Percentiles rank a stretch among this genome's conserved stretches.
phyloP scores from a whole-genome alignment of 2,888 invertebrate genomes.

The Lasioglossum villosulum region DNA sequence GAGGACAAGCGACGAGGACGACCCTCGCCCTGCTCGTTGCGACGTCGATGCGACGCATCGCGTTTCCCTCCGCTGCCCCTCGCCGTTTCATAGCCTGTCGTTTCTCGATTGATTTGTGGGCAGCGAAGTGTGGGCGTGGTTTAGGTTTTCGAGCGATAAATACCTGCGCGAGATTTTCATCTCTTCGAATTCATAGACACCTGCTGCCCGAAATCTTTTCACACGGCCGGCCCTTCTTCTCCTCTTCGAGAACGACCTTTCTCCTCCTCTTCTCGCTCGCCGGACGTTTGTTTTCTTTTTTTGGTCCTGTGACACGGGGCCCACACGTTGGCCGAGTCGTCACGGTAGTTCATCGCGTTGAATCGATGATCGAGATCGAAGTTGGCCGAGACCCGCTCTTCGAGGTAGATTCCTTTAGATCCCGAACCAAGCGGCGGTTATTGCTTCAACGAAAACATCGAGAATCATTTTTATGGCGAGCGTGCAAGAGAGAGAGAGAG shows the following conservation, averaged over 20 bases:
- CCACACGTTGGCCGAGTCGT: constrained; percentile 4
- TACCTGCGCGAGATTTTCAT: constrained; percentile 74
- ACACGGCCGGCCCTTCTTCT: constrained; percentile 60
- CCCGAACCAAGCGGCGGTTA: constrained; percentile 45
- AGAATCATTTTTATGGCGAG: constrained; percentile 40
- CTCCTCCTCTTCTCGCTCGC: not conserved
- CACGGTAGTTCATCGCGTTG: constrained; percentile 31
- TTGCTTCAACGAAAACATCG: constrained; percentile 58
- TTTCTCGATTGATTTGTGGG: constrained; percentile 80
- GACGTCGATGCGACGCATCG: constrained; percentile 5
- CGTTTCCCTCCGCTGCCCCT: constrained; percentile 6
- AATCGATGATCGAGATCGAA: constrained; percentile 54
- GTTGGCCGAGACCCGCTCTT: not conserved
- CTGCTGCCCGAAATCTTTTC: constrained; percentile 72
- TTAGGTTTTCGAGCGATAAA: constrained; percentile 70
- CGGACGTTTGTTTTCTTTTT: not conserved
- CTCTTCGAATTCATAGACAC: constrained; percentile 70
- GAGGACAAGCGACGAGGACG: constrained; percentile 7
- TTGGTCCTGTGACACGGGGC: not conserved
- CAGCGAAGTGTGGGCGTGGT: constrained; percentile 75
- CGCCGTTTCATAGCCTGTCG: constrained; percentile 35
- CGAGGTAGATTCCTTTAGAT: not conserved
- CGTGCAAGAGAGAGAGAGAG: not conserved
- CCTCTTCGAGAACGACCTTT: constrained; percentile 26
- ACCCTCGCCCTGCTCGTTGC: not conserved